Base-by-base conservation (phyloP, 1,140 invertebrate species). In the Solenopsis fugax region DNA sequence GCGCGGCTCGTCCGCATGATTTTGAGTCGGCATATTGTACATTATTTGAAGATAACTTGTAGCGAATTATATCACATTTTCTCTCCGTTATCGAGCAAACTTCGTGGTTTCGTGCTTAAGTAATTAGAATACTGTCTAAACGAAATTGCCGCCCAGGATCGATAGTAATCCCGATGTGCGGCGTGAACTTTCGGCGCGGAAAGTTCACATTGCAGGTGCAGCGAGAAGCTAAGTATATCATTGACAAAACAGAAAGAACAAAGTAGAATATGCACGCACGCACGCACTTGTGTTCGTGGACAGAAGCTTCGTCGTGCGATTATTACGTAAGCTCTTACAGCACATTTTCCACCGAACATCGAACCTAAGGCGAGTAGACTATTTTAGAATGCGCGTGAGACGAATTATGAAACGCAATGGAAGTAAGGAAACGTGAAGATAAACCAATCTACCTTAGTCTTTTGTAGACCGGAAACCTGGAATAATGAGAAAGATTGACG, bases 281-380 rank as follows among this genome's bases (percentile, higher is more conserved):
- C 86, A 69, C 37, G 48, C 56, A 86, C 76, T 84, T 77, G 56
- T 72, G 48, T 48, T 12, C 58, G 34, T 72, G 67, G 18, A 84
- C 29, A 84, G 67, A 82, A 58, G 71, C 41, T 76, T 50, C 69
- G 48, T 71, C 86, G 67, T 62, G 65, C 60, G 76, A 48, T 18
- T 18, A 71, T 89, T 89, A 89, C 76, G 82, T 89, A 89, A 85
- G 73, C 48, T 37, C 60, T 77, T 65, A 87, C 56, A 50, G 37
- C 45, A 71, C 67, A 89, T 85, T 45, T 87, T 89, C 84, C 52
- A 21, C 48, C 50, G 76, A 85, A 76, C 84, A 21, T 86, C 76
- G 87, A 85, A 76, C 82, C 73, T 78, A 45, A 65, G 64, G 64
- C 34, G 54, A 75, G 18, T 21, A 37, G 18, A 62, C 54, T 84